A percentile compares a stretch with the other conserved stretches of the same genome.
Evolutionary conservation across 2,888 invertebrate species (phyloP).

Genomic region (Torymus auratus): DNA sequence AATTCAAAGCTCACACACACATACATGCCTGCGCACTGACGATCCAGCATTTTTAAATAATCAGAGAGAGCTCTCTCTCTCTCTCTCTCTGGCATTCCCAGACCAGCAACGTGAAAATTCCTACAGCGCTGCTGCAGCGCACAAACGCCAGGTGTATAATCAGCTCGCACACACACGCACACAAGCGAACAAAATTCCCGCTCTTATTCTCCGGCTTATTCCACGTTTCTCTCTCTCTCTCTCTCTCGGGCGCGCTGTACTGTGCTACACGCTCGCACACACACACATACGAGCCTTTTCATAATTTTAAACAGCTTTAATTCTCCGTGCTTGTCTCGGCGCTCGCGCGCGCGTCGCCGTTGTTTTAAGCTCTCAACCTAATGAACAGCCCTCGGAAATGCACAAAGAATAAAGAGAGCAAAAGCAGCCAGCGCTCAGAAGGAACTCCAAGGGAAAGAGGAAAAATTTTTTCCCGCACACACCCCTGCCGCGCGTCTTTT

Average conservation of each 20-base stretch:
- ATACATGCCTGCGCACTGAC: too few relatives aligned
- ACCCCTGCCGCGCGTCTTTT: background rate
- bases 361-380: constrained; percentile 27
- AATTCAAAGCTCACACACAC: too few relatives aligned
- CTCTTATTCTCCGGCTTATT: too few relatives aligned
- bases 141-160: too few relatives aligned
- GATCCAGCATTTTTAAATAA: too few relatives aligned
- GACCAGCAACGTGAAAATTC: too few relatives aligned
- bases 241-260: background rate
- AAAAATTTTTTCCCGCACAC: constrained; percentile 17
- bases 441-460: background rate
- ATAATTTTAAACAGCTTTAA: constrained; percentile 43
- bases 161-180: too few relatives aligned
- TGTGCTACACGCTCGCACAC: background rate
- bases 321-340: constrained; percentile 27
- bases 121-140: too few relatives aligned
- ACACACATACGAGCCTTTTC: constrained; percentile 5
- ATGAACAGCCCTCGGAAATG: constrained; percentile 41
- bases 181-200: too few relatives aligned
- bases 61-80: too few relatives aligned
- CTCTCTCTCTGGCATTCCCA: too few relatives aligned
- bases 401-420: constrained; percentile 16
- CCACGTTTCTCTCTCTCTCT: too few relatives aligned
- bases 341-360: constrained; percentile 6
- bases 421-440: background rate